Evolutionary conservation across 2,113 vertebrate genomes (phyloP).

Genomic region (Pseudopodoces humilis): DNA sequence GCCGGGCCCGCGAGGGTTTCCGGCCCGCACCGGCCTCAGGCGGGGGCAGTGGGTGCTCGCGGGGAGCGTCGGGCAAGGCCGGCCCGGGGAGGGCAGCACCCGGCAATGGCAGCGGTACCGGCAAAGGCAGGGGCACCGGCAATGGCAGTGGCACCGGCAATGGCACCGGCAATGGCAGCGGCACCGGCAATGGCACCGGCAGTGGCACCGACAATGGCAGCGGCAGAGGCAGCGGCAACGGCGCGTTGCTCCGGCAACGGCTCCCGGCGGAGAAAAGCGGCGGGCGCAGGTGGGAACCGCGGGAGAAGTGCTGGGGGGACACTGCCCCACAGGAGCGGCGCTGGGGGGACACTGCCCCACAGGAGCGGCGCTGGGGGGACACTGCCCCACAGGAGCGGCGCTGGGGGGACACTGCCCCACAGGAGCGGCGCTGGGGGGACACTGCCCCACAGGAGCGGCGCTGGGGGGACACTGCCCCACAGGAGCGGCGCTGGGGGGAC

Average conservation of each 20-base stretch:
- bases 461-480: too few species aligned
- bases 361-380: too few species aligned
- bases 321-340: too few species aligned
- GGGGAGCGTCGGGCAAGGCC: neutral
- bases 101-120: neutral
- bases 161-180: neutral
- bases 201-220: accelerated
- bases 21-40: neutral
- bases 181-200: neutral
- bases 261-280: neutral
- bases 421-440: neutral
- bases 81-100: neutral
- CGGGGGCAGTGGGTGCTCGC: neutral
- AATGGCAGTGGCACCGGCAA: too few species aligned
- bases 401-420: too few species aligned
- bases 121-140: too few species aligned
- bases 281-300: neutral
- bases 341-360: too few species aligned
- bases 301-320: too few species aligned
- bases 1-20: neutral
- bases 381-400: neutral
- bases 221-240: neutral
- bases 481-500: too few species aligned
- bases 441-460: neutral
- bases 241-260: neutral